These are phyloP conservation scores for Onychostruthus taczanowskii DNA, from an alignment of 2,113 vertebrate genomes.

Conservation along the genomic window DNA sequence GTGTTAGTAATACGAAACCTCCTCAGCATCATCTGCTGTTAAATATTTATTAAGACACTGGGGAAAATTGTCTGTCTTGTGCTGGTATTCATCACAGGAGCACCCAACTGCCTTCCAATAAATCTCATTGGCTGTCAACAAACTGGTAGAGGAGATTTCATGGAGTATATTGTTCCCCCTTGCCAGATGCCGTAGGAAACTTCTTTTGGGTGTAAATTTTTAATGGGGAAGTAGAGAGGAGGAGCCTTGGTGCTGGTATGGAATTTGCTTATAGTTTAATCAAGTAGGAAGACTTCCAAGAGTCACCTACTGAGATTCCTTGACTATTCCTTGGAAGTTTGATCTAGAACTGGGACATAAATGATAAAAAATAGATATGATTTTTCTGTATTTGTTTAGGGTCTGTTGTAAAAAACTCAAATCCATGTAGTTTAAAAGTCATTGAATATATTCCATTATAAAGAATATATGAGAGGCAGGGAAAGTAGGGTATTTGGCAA, in stretches of 20 bases:
- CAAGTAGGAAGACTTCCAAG: not conserved
- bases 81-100: not conserved
- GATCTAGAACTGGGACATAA: not conserved
- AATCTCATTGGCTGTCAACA: not conserved
- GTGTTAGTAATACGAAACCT: conserved; percentile 14
- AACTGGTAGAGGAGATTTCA: not conserved
- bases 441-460: not conserved
- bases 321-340: not conserved
- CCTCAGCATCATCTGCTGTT: conserved; percentile 1
- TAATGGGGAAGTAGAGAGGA: not conserved
- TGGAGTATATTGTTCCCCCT: not conserved
- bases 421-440: not conserved
- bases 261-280: not conserved
- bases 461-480: not conserved
- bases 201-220: not conserved
- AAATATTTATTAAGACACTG: conserved; percentile 25
- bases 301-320: not conserved
- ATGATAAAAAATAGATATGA: not conserved
- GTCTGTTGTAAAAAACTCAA: not conserved
- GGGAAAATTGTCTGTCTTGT: not conserved
- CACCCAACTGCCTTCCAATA: not conserved
- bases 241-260: not conserved
- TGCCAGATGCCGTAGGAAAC: not conserved
- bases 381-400: not conserved
- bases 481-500: not conserved